A percentile compares a stretch with the other conserved stretches of the same genome.
phyloP scores from a whole-genome alignment of 1,140 invertebrate genomes.

The Gryllus bimaculatus region DNA sequence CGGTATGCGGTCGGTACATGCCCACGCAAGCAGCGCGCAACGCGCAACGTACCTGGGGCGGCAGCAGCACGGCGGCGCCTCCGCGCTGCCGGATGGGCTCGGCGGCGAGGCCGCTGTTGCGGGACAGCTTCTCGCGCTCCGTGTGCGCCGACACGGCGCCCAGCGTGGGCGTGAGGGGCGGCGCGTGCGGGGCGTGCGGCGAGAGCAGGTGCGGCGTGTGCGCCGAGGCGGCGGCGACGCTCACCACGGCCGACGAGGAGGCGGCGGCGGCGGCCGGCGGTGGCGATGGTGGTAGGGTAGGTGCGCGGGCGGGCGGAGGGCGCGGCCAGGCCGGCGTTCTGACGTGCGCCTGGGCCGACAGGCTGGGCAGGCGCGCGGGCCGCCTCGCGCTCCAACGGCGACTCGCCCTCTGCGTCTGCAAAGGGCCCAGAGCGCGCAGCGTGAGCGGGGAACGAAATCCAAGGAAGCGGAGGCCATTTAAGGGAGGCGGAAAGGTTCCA shows the following conservation, averaged over 20 bases:
- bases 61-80: conserved; percentile 5
- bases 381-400: conserved; percentile 68
- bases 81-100: background rate
- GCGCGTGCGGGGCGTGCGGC: background rate
- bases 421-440: background rate
- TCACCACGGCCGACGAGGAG: conserved; percentile 34
- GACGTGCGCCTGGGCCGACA: conserved; percentile 38
- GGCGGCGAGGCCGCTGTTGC: conserved; percentile 11
- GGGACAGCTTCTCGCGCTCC: conserved; percentile 26
- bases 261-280: background rate
- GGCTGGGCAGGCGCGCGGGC: conserved; percentile 72
- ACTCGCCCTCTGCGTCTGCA: background rate
- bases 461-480: too few species aligned
- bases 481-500: too few species aligned
- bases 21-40: too few species aligned
- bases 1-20: too few species aligned
- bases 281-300: conserved; percentile 45
- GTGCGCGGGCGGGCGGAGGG: conserved; percentile 37
- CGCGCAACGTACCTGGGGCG: background rate
- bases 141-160: conserved; percentile 25
- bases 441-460: too few species aligned
- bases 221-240: conserved; percentile 28
- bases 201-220: background rate
- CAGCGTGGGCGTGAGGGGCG: conserved; percentile 20
- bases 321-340: conserved; percentile 37